phyloP scores from a whole-genome alignment of 1,140 invertebrate genomes.

The Glossosoma conforme region DNA sequence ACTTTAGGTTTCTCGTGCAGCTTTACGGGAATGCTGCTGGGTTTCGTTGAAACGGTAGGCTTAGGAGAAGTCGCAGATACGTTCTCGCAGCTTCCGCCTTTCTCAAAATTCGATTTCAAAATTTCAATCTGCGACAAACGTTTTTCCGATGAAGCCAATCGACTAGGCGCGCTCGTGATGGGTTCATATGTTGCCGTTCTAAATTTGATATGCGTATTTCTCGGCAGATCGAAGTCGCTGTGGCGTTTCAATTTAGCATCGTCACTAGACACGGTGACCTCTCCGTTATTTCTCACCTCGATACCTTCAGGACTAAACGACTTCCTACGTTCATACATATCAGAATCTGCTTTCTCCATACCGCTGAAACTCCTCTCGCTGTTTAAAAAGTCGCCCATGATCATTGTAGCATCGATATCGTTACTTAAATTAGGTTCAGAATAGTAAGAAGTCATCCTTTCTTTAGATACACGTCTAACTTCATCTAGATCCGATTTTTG shows the following conservation, averaged over 20 bases:
- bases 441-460: conserved; percentile 9
- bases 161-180: conserved; percentile 38
- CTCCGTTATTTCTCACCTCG: conserved; percentile 34
- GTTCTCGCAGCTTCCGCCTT: conserved; percentile 32
- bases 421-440: conserved; percentile 39
- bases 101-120: conserved; percentile 44
- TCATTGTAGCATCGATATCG: conserved; percentile 43
- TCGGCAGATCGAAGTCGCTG: conserved; percentile 47
- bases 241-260: conserved; percentile 48
- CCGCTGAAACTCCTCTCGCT: conserved; percentile 45
- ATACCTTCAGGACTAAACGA: conserved; percentile 11
- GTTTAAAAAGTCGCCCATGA: conserved; percentile 45
- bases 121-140: conserved; percentile 47
- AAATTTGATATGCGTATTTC: conserved; percentile 54
- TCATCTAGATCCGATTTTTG: conserved; percentile 32
- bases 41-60: conserved; percentile 42
- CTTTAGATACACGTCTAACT: conserved; percentile 32
- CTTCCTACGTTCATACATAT: conserved; percentile 31
- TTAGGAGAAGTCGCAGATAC: conserved; percentile 30
- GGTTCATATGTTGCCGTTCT: conserved; percentile 55
- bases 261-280: conserved; percentile 34
- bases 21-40: conserved; percentile 48
- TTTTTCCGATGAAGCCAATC: conserved; percentile 35
- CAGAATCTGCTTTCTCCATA: conserved; percentile 39
- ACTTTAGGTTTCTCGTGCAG: conserved; percentile 32